Conservation (phyloP, 1,140 invertebrate genomes). For the Melanaphis sacchari region DNA sequence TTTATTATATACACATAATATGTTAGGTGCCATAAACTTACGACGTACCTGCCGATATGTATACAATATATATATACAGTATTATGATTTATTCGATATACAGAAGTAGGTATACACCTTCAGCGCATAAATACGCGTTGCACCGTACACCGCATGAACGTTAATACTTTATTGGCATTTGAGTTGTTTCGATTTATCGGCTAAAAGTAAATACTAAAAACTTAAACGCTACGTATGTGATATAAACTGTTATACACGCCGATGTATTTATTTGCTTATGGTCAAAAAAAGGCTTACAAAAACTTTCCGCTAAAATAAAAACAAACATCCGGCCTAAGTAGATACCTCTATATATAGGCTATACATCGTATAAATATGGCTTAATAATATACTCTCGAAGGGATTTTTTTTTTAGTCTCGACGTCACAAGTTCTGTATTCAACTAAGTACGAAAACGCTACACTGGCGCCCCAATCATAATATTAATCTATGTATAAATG, state of each 20-base stretch:
- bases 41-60: background rate
- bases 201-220: background rate
- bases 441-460: background rate
- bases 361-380: background rate
- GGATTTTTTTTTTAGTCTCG: background rate
- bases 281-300: background rate
- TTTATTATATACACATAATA: no score
- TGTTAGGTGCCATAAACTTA: background rate
- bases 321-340: background rate
- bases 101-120: background rate
- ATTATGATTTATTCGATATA: conserved; percentile 6
- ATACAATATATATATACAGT: background rate
- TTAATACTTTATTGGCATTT: background rate
- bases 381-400: background rate
- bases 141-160: background rate
- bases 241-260: background rate
- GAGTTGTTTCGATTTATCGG: background rate
- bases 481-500: background rate
- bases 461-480: background rate
- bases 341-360: background rate
- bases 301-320: background rate
- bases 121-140: background rate
- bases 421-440: background rate
- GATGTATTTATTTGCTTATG: background rate
- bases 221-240: background rate